These are phyloP conservation scores for Calliphora vomitoria DNA, from an alignment of 2,888 invertebrate species.

Conservation along the genomic window DNA sequence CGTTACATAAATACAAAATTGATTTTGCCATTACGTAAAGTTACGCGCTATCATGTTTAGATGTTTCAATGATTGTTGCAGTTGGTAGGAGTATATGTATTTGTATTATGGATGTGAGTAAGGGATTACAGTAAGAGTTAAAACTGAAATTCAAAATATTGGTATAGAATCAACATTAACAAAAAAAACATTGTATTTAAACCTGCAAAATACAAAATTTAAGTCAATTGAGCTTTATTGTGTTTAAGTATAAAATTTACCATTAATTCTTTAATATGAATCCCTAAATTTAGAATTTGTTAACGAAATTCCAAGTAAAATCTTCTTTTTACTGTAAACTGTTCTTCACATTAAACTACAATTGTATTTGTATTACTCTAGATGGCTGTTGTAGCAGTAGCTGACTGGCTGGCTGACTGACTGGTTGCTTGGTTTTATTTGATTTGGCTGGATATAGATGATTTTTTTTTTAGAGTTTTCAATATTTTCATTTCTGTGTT, in stretches of 20 bases:
- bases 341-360: not conserved
- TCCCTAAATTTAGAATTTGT: too few species aligned
- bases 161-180: too few species aligned
- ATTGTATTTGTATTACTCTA: slow-evolving; percentile 27
- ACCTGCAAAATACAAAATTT: too few species aligned
- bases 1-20: slow-evolving; percentile 34
- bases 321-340: not conserved
- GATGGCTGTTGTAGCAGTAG: not conserved
- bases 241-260: too few species aligned
- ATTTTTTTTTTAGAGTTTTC: not conserved
- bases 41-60: slow-evolving; percentile 59
- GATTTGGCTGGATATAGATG: not conserved
- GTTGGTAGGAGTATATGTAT: not conserved
- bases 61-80: not conserved
- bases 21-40: slow-evolving; percentile 62
- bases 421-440: slow-evolving; percentile 30
- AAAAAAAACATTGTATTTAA: too few species aligned
- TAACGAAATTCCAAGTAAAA: too few species aligned
- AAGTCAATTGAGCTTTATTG: too few species aligned
- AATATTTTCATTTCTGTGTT: not conserved
- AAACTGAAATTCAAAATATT: not conserved
- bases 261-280: too few species aligned
- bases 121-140: too few species aligned
- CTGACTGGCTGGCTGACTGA: slow-evolving; percentile 1
- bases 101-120: not conserved